These are phyloP conservation scores for Ranitomeya imitator DNA, from an alignment of 2,113 vertebrate species.

Conservation along the genomic window DNA sequence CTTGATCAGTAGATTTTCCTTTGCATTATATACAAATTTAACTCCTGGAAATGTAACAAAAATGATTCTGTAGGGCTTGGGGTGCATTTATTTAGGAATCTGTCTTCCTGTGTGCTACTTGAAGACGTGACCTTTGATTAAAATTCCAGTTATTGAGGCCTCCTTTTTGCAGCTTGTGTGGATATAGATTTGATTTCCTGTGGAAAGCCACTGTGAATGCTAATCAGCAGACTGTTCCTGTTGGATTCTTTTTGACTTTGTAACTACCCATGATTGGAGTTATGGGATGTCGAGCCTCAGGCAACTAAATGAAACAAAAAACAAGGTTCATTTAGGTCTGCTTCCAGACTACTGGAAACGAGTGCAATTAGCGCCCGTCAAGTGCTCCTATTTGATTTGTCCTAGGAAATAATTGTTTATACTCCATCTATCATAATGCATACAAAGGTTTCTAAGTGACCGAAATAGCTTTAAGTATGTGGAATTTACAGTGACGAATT, in stretches of 20 bases:
- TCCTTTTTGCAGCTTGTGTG: neutral
- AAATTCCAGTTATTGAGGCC: neutral
- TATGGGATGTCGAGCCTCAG: conserved; percentile 44
- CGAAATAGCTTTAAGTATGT: neutral
- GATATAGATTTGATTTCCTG: conserved; percentile 48
- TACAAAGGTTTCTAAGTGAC: neutral
- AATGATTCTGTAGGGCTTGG: neutral
- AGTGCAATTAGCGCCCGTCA: conserved; percentile 38
- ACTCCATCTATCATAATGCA: conserved; percentile 14
- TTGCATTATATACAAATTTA: too few relatives aligned
- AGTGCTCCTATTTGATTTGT: conserved; percentile 36
- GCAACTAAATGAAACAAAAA: conserved; percentile 34
- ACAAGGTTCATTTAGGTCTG: conserved; percentile 49
- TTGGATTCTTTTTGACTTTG: conserved; percentile 35
- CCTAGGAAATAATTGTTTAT: conserved; percentile 42
- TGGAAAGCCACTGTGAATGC: conserved; percentile 43
- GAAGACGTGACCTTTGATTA: conserved; percentile 11
- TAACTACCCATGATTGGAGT: conserved; percentile 49
- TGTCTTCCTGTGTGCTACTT: neutral
- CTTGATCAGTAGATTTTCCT: too few relatives aligned
- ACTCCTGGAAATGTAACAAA: too few relatives aligned
- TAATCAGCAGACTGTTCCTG: conserved; percentile 38
- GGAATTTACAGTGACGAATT: neutral
- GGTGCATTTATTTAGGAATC: neutral
- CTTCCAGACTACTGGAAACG: conserved; percentile 24